phyloP scores from a whole-genome alignment of 2,888 invertebrate genomes.

The Cataglyphis livida region DNA sequence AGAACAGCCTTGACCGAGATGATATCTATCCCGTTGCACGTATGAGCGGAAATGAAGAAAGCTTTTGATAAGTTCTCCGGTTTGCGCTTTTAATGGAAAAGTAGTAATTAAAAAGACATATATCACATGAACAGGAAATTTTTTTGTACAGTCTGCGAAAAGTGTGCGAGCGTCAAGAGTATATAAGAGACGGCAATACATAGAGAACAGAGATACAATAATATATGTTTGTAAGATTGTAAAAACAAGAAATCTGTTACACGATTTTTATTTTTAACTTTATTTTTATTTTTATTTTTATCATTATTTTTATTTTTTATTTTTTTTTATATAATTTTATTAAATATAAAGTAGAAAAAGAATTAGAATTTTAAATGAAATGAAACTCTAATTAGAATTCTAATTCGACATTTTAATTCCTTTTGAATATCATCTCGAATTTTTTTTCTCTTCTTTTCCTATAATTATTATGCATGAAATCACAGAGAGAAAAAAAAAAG shows the following conservation, averaged over 20 bases:
- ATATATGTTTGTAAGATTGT: background rate
- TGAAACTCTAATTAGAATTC: background rate
- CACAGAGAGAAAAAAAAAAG: too few species aligned
- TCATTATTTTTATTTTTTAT: too few species aligned
- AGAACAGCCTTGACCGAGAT: constrained; percentile 60
- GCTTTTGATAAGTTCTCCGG: background rate
- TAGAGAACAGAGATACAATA: background rate
- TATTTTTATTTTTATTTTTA: too few species aligned
- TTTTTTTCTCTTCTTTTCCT: background rate
- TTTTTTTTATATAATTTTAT: background rate
- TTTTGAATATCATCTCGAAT: background rate
- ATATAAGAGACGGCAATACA: background rate
- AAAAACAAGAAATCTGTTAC: background rate
- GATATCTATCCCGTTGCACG: constrained; percentile 30
- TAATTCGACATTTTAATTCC: background rate
- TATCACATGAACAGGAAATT: background rate
- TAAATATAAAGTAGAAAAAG: background rate
- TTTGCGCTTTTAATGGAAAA: constrained; percentile 1
- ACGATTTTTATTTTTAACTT: background rate
- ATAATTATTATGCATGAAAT: too few species aligned
- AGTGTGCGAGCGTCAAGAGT: background rate
- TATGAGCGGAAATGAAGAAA: constrained; percentile 26
- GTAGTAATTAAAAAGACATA: constrained; percentile 12
- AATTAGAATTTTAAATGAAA: background rate
- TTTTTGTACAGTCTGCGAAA: background rate